Evolutionary conservation across 1,140 invertebrate genomes (phyloP).

Genomic region (Drosophila nannoptera): DNA sequence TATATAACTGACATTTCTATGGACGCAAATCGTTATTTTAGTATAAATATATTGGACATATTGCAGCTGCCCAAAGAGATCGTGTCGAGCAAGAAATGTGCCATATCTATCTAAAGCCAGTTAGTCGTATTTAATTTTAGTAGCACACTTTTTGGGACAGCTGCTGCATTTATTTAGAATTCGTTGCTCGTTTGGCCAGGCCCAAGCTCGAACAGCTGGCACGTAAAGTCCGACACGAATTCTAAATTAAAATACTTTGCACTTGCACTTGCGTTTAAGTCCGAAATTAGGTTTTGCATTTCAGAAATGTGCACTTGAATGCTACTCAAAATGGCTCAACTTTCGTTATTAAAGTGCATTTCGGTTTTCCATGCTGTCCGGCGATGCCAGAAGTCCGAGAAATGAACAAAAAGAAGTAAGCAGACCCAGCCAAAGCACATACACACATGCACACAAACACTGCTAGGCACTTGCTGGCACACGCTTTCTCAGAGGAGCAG

Average conservation of each 20-base stretch:
- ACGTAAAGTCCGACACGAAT: constrained; percentile 58
- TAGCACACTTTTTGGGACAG: constrained; percentile 33
- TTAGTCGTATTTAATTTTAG: constrained; percentile 38
- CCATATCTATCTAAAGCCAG: constrained; percentile 7
- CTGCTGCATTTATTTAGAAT: constrained; percentile 17
- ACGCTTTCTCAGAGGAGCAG: constrained; percentile 29
- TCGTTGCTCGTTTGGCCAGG: constrained; percentile 20
- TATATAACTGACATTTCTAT: not conserved
- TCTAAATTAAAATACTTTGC: constrained; percentile 73
- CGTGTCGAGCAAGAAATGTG: not conserved
- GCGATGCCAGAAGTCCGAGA: constrained; percentile 47
- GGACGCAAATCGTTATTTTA: constrained; percentile 1
- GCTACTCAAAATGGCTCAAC: constrained; percentile 52
- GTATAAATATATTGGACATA: not conserved
- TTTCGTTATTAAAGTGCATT: constrained; percentile 76
- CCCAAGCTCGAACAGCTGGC: constrained; percentile 37
- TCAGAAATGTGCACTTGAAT: constrained; percentile 42
- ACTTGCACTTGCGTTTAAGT: constrained; percentile 55
- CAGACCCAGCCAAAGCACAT: constrained; percentile 20
- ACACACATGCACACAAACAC: not conserved
- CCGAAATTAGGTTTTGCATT: constrained; percentile 70
- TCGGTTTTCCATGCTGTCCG: constrained; percentile 38
- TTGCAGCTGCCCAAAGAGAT: not conserved
- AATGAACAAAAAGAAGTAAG: constrained; percentile 23
- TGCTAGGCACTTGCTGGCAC: constrained; percentile 13